Conservation (phyloP, 2,113 vertebrate species). For the Dipodomys stephensi region DNA sequence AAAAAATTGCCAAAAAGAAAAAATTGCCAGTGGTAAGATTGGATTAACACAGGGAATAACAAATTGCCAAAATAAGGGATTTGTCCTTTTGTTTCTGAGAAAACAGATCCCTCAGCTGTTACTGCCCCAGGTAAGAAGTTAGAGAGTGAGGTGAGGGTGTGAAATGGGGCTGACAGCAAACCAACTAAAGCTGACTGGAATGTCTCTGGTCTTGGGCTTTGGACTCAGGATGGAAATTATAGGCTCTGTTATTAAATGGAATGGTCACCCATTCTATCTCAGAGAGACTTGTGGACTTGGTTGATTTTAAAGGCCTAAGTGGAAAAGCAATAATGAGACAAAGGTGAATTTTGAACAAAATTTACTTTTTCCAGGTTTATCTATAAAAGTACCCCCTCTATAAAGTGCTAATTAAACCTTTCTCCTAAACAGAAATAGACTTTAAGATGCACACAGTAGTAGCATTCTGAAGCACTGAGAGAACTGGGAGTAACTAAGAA, state of each 20-base stretch:
- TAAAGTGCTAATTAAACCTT: neutral
- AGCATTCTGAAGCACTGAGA: neutral
- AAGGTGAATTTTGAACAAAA: neutral
- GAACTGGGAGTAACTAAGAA: neutral
- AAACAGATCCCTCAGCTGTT: neutral
- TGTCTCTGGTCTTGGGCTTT: slow-evolving; percentile 15
- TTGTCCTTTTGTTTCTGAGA: neutral
- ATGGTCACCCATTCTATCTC: neutral
- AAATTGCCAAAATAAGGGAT: neutral
- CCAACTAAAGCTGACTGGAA: neutral
- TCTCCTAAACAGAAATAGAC: neutral
- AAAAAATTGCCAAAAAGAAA: neutral
- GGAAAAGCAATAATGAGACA: neutral
- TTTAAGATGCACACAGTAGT: neutral
- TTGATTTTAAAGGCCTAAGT: neutral
- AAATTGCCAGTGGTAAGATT: neutral
- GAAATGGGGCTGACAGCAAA: neutral
- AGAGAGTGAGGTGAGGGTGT: neutral
- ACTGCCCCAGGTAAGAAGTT: neutral
- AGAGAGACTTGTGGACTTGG: neutral
- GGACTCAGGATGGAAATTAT: neutral
- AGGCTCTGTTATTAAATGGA: slow-evolving; percentile 18
- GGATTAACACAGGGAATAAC: neutral
- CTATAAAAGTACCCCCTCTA: too few species aligned
- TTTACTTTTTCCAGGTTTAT: neutral